These are phyloP conservation scores for Tetramorium bicarinatum DNA, from an alignment of 2,888 invertebrate genomes.

Conservation along the genomic window DNA sequence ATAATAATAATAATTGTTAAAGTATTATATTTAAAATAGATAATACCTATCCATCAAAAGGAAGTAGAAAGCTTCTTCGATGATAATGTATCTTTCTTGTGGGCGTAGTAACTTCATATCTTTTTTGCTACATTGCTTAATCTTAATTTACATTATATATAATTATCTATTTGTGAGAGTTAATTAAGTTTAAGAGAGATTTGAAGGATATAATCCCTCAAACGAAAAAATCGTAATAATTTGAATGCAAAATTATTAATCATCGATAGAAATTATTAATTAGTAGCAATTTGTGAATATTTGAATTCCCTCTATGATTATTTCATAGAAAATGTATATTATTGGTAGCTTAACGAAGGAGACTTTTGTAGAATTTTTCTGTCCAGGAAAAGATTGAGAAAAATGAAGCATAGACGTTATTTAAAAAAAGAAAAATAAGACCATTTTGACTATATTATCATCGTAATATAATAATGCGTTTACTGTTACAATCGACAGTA, in stretches of 20 bases:
- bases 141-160: too few species aligned
- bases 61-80: too few species aligned
- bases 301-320: neutral
- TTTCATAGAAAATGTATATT: neutral
- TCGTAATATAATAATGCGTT: slow-evolving; percentile 75
- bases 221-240: neutral
- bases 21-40: neutral
- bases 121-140: too few species aligned
- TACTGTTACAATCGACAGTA: slow-evolving; percentile 67
- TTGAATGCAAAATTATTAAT: neutral
- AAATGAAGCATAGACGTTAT: slow-evolving; percentile 38
- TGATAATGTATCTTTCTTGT: too few species aligned
- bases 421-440: slow-evolving; percentile 65
- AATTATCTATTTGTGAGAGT: too few species aligned
- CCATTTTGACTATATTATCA: slow-evolving; percentile 73
- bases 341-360: neutral
- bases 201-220: too few species aligned
- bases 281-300: neutral
- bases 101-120: too few species aligned
- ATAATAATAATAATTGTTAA: neutral
- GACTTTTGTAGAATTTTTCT: neutral
- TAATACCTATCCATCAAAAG: neutral
- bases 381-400: neutral
- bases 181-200: too few species aligned
- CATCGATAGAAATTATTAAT: neutral